Percentiles rank a stretch among this genome's conserved stretches.
These are phyloP conservation scores for Eilema depressum DNA, from an alignment of 2,888 invertebrate genomes.

Conservation along the genomic window DNA sequence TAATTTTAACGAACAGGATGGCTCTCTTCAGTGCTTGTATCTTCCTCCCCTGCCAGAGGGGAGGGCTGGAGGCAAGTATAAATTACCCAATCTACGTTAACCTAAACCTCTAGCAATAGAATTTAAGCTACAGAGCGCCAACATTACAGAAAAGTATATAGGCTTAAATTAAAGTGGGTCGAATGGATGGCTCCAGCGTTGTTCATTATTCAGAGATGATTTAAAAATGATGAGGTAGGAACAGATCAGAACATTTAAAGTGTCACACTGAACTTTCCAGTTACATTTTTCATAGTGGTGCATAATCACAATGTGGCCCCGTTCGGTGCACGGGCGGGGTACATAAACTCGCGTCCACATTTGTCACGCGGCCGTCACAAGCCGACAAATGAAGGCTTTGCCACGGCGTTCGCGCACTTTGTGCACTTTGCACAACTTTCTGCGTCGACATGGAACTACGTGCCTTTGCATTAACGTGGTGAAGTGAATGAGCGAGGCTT, in stretches of 20 bases:
- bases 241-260: conserved; percentile 53
- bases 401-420: conserved; percentile 82
- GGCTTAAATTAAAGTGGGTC: conserved; percentile 74
- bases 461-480: conserved; percentile 84
- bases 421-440: conserved; percentile 85
- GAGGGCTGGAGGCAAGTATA: conserved; percentile 81
- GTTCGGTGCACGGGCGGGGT: conserved; percentile 59
- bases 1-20: conserved; percentile 81
- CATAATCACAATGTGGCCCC: conserved; percentile 74
- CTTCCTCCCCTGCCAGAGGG: conserved; percentile 61
- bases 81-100: conserved; percentile 85
- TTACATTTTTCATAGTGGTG: conserved; percentile 75
- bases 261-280: conserved; percentile 57
- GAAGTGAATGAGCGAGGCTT: conserved; percentile 78
- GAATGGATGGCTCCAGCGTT: conserved; percentile 69
- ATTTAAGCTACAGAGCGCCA: conserved; percentile 77
- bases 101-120: conserved; percentile 82
- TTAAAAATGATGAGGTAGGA: conserved; percentile 40
- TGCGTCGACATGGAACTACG: conserved; percentile 83
- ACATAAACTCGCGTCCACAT: conserved; percentile 82
- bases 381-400: conserved; percentile 87
- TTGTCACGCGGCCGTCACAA: conserved; percentile 85
- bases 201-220: conserved; percentile 47
- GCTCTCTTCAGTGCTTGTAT: conserved; percentile 73
- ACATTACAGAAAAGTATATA: conserved; percentile 79